Evolutionary conservation across 2,888 invertebrate genomes (phyloP).

Genomic region (Augochlorella aurata): DNA sequence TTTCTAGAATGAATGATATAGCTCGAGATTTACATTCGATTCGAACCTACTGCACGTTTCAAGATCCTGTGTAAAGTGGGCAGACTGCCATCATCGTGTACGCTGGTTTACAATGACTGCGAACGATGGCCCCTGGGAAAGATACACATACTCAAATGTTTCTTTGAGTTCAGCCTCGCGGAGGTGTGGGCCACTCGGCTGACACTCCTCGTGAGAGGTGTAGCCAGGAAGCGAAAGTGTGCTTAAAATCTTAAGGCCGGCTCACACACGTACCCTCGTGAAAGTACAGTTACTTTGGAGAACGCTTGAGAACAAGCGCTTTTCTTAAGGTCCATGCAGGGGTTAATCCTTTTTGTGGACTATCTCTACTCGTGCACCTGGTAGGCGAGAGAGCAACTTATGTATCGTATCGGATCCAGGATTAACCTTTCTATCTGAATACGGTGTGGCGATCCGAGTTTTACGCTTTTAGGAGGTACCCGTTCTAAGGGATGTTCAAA

Average conservation of each 20-base stretch:
- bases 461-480: neutral
- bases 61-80: too few species aligned
- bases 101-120: too few species aligned
- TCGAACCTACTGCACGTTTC: too few species aligned
- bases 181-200: neutral
- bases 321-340: neutral
- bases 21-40: too few species aligned
- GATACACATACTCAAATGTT: neutral
- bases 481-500: neutral
- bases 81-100: too few species aligned
- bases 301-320: neutral
- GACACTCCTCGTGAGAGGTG: neutral
- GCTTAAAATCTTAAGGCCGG: neutral
- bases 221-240: conserved; percentile 2
- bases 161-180: neutral
- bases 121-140: neutral
- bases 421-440: neutral
- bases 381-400: neutral
- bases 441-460: neutral
- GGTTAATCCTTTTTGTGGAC: conserved; percentile 4
- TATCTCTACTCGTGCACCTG: neutral
- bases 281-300: neutral
- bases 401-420: neutral
- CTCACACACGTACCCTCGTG: neutral
- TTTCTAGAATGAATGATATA: too few species aligned